phyloP scores from a whole-genome alignment of 2,113 vertebrate genomes.

The Ageneiosus marmoratus region DNA sequence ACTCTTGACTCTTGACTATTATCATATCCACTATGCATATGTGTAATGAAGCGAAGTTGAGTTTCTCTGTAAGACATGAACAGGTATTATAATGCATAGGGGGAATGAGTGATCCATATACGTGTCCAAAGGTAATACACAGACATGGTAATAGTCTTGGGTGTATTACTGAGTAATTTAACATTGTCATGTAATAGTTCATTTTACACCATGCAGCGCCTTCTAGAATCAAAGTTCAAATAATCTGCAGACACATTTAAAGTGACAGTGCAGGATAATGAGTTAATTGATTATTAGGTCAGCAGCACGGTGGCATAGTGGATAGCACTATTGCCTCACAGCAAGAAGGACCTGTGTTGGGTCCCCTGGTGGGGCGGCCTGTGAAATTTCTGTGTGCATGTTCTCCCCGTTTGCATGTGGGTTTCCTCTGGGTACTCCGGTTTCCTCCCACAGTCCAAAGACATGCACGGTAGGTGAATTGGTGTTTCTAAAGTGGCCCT shows the following conservation, averaged over 20 bases:
- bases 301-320: too few relatives aligned
- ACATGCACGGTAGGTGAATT: too few relatives aligned
- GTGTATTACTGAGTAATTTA: neutral
- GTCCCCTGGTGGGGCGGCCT: too few relatives aligned
- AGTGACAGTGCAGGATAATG: neutral
- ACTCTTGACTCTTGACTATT: too few relatives aligned
- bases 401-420: too few relatives aligned
- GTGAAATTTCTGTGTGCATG: too few relatives aligned
- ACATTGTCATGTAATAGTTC: neutral
- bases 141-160: neutral
- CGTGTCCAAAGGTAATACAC: neutral
- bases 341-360: too few relatives aligned
- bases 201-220: neutral
- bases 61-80: neutral
- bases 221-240: neutral
- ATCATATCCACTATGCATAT: neutral
- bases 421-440: too few relatives aligned
- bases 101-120: neutral
- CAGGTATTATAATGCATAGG: neutral
- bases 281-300: neutral
- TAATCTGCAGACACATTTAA: neutral
- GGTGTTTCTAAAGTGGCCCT: too few relatives aligned
- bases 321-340: too few relatives aligned
- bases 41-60: conserved; percentile 1
- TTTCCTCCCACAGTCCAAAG: too few relatives aligned